Conservation (phyloP, 2,113 vertebrate genomes). For the Nestor notabilis region DNA sequence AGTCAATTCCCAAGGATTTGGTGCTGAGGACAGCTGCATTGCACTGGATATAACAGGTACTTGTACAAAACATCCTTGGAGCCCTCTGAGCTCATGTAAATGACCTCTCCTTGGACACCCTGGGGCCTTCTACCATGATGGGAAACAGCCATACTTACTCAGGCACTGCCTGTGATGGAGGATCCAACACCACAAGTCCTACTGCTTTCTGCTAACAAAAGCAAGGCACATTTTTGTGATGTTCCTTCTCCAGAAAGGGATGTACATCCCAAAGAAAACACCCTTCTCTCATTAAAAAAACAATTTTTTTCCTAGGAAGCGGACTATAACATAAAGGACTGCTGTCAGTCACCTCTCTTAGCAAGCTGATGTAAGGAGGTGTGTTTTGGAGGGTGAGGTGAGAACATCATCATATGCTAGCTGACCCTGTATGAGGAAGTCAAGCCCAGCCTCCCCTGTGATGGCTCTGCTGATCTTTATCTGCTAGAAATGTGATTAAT, state of each 20-base stretch:
- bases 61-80: not conserved
- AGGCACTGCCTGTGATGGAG: not conserved
- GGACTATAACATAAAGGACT: not conserved
- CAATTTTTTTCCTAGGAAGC: not conserved
- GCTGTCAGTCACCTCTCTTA: not conserved
- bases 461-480: conserved; percentile 21
- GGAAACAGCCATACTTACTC: not conserved
- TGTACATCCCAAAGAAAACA: not conserved
- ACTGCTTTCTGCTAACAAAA: not conserved
- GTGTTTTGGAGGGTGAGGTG: not conserved
- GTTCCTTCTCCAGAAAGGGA: not conserved
- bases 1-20: not conserved
- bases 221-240: not conserved
- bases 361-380: not conserved
- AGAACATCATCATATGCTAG: not conserved
- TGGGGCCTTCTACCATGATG: not conserved
- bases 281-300: not conserved
- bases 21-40: not conserved
- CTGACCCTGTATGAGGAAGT: not conserved
- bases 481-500: not conserved
- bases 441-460: not conserved
- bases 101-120: not conserved
- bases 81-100: not conserved
- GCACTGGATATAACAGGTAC: not conserved
- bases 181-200: not conserved